Evolutionary conservation across 2,797 vertebrate genomes (phyloP).

Genomic region (Sorex maritimensis): DNA sequence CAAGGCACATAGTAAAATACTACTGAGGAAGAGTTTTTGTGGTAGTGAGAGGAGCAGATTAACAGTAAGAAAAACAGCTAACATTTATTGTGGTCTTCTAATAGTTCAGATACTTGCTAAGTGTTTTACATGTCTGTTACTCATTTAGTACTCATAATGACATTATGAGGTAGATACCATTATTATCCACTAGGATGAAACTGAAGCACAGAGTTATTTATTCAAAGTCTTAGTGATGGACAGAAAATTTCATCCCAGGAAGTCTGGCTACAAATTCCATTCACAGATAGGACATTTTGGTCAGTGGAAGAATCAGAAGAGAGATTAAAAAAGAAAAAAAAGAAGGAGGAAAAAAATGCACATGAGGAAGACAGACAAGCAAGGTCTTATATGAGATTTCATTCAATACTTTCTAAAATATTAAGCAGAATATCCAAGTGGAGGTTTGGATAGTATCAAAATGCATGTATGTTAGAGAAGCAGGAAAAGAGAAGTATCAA

Average conservation of each 20-base stretch:
- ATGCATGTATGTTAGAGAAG: background rate
- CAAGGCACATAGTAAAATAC: conserved; percentile 44
- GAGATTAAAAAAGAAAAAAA: conserved; percentile 2
- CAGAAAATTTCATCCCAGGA: conserved; percentile 54
- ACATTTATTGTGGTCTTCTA: conserved; percentile 46
- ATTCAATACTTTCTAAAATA: conserved; percentile 20
- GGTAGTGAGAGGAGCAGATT: background rate
- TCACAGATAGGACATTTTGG: conserved; percentile 5
- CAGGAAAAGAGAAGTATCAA: background rate
- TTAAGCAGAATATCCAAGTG: conserved; percentile 1
- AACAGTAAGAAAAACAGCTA: conserved; percentile 52
- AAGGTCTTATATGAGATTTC: conserved; percentile 23
- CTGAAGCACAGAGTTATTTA: conserved; percentile 67
- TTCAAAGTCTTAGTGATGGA: conserved; percentile 51
- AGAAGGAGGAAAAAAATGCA: conserved; percentile 26
- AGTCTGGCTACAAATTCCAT: conserved; percentile 24
- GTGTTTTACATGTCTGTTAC: conserved; percentile 55
- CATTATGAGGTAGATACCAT: conserved; percentile 69
- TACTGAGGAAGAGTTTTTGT: conserved; percentile 26
- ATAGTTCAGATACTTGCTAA: conserved; percentile 53
- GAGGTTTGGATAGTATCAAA: conserved; percentile 41
- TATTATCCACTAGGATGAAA: conserved; percentile 69
- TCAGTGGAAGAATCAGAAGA: conserved; percentile 61
- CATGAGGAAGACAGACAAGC: conserved; percentile 58
- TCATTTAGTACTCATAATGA: conserved; percentile 69